Conservation (phyloP, 2,113 vertebrate species). For the Crotalus viridis region DNA sequence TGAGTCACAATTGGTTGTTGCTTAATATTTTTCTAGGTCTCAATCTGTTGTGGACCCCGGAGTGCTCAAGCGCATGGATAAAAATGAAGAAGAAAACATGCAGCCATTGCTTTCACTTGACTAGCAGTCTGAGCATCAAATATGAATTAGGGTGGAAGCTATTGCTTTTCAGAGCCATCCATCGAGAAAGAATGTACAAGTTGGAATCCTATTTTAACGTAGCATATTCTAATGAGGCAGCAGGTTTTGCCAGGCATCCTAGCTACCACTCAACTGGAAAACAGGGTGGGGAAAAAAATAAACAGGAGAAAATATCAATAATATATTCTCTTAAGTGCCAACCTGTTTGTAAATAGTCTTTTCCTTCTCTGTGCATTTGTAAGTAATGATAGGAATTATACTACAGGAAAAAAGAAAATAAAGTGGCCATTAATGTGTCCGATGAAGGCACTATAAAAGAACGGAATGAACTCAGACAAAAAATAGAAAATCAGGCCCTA, state of each 20-base stretch:
- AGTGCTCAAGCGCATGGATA: constrained; percentile 89
- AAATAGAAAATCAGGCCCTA: constrained; percentile 47
- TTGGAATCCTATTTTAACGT: constrained; percentile 72
- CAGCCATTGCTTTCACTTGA: constrained; percentile 97
- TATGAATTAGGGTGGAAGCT: constrained; percentile 58
- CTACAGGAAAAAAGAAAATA: constrained; percentile 50
- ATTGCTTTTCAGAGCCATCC: constrained; percentile 65
- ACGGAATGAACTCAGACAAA: constrained; percentile 10
- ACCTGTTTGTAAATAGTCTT: constrained; percentile 85
- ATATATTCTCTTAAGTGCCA: constrained; percentile 94
- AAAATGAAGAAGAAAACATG: constrained; percentile 95
- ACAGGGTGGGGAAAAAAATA: constrained; percentile 44
- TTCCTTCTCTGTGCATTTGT: constrained; percentile 68
- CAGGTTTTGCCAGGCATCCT: constrained; percentile 63
- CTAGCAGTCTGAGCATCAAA: constrained; percentile 67
- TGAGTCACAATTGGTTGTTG: neutral
- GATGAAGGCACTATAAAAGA: constrained; percentile 60
- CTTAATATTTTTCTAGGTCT: constrained; percentile 76
- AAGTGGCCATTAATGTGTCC: constrained; percentile 53
- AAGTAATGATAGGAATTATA: constrained; percentile 68
- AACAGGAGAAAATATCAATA: constrained; percentile 60
- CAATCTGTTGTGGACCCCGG: constrained; percentile 96
- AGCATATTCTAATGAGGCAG: constrained; percentile 70
- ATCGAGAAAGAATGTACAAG: constrained; percentile 58
- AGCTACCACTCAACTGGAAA: constrained; percentile 62